Evolutionary conservation across 2,113 vertebrate species (phyloP).

Genomic region (Addax nasomaculatus): DNA sequence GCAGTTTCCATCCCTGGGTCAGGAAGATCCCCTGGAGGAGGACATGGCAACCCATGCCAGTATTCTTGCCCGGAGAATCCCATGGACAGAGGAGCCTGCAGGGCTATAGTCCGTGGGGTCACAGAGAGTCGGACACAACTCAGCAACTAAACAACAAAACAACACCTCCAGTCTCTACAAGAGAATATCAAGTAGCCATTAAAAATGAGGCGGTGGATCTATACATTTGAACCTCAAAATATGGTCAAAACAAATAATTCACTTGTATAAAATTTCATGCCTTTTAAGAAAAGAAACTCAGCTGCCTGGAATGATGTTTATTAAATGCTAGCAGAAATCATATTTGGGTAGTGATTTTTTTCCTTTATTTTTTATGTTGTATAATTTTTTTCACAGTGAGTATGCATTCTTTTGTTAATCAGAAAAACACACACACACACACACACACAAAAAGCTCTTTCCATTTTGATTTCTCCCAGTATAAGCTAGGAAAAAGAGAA

Average conservation of each 20-base stretch:
- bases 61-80: neutral
- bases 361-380: neutral
- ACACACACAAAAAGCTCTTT: neutral
- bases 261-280: neutral
- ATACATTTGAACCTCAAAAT: neutral
- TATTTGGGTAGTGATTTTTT: neutral
- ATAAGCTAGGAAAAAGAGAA: neutral
- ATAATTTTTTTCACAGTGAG: neutral
- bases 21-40: neutral
- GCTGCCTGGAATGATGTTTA: neutral
- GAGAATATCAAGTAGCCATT: neutral
- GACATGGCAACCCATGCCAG: neutral
- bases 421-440: neutral
- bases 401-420: neutral
- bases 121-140: neutral
- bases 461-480: neutral
- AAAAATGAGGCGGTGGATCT: neutral
- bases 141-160: neutral
- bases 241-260: neutral
- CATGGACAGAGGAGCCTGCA: rapidly evolving
- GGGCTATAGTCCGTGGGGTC: neutral
- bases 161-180: neutral
- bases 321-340: neutral
- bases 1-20: neutral
- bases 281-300: neutral